Evolutionary conservation across 2,797 vertebrate genomes (phyloP).

Genomic region (Gadopsis bispinosus): DNA sequence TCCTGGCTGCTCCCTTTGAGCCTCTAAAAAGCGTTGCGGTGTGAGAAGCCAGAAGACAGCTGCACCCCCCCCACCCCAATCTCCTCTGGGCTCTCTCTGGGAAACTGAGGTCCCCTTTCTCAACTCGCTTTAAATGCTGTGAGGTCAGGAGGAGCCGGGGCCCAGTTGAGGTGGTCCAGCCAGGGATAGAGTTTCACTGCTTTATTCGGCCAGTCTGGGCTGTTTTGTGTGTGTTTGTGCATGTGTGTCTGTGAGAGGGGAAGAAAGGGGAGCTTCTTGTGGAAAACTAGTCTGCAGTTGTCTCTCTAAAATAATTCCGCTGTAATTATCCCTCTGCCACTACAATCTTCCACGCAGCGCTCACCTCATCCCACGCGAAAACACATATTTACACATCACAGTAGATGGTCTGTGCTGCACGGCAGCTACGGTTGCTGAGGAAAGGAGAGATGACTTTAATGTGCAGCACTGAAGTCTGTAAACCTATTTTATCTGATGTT

Average conservation of each 20-base stretch:
- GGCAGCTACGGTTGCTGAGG: neutral
- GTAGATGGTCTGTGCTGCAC: neutral
- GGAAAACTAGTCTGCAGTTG: conserved; percentile 46
- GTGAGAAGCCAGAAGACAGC: conserved; percentile 83
- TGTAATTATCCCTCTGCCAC: conserved; percentile 4
- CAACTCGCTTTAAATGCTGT: conserved; percentile 68
- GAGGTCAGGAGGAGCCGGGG: conserved; percentile 78
- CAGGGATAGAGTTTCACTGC: conserved; percentile 76
- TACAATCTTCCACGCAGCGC: neutral
- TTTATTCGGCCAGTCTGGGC: conserved; percentile 67
- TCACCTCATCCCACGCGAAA: conserved; percentile 10
- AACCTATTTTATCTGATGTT: conserved; percentile 2
- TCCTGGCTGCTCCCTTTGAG: conserved; percentile 79
- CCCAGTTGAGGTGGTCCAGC: conserved; percentile 77
- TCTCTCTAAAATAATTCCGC: conserved; percentile 43
- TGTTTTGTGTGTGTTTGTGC: conserved; percentile 37
- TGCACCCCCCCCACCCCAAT: conserved; percentile 59
- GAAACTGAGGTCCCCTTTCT: conserved; percentile 73
- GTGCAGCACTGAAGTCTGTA: conserved; percentile 1
- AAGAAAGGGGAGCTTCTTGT: conserved; percentile 21
- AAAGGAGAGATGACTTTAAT: neutral
- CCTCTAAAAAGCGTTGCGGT: conserved; percentile 76
- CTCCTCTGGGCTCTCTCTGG: conserved; percentile 65
- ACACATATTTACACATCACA: conserved; percentile 21
- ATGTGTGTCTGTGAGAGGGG: conserved; percentile 7